A percentile compares a stretch with the other conserved stretches of the same genome.
These are phyloP conservation scores for Cebus imitator DNA, from an alignment of 2,113 vertebrate species.

Conservation along the genomic window DNA sequence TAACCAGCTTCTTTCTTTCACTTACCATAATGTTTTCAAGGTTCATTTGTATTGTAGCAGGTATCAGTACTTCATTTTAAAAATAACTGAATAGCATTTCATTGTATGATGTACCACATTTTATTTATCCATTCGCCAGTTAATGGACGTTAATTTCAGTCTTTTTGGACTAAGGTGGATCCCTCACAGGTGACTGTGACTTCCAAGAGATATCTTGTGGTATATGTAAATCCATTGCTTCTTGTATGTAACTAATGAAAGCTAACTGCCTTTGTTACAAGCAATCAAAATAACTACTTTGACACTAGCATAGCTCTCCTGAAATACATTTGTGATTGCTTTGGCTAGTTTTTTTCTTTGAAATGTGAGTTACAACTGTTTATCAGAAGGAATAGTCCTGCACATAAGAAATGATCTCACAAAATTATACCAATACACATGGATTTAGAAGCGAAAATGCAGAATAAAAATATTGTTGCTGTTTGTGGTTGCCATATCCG, in stretches of 20 bases:
- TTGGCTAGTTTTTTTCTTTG: neutral
- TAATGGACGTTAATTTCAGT: neutral
- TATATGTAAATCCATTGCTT: neutral
- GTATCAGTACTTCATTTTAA: neutral
- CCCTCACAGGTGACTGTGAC: neutral
- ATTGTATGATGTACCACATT: neutral
- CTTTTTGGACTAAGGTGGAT: neutral
- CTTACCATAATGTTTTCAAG: neutral
- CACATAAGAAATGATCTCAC: neutral
- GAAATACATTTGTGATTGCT: neutral
- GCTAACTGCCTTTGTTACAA: neutral
- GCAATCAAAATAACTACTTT: neutral
- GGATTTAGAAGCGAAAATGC: constrained; percentile 19
- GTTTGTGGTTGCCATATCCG: constrained; percentile 35
- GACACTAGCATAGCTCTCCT: neutral
- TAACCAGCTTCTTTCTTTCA: neutral
- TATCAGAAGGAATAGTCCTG: constrained; percentile 23
- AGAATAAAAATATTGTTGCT: neutral
- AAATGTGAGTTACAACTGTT: constrained; percentile 12
- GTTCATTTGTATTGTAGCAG: neutral
- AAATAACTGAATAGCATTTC: neutral
- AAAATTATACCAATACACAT: neutral
- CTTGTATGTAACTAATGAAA: neutral
- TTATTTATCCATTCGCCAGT: neutral
- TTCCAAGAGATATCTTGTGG: neutral